Evolutionary conservation across 2,113 vertebrate genomes (phyloP).

Genomic region (Balaeniceps rex): DNA sequence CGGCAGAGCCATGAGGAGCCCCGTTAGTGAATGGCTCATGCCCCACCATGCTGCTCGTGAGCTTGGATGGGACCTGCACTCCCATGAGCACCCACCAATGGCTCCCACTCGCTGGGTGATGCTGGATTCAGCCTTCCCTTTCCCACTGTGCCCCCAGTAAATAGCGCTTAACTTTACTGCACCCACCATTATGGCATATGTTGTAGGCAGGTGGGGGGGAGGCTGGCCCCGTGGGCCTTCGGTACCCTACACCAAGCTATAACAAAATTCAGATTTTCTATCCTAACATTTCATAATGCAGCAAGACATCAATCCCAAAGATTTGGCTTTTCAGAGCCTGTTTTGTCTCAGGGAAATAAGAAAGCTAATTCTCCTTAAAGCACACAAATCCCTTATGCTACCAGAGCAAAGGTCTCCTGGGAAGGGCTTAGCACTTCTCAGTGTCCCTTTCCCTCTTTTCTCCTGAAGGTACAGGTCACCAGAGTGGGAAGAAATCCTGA

Average conservation of each 20-base stretch:
- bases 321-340: not conserved
- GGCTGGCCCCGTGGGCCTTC: not conserved
- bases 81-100: fast-evolving
- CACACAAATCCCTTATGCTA: not conserved
- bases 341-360: not conserved
- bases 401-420: not conserved
- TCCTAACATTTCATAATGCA: fast-evolving
- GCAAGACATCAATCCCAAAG: not conserved
- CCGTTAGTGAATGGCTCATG: fast-evolving
- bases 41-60: fast-evolving
- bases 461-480: not conserved
- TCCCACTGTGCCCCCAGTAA: not conserved
- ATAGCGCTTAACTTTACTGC: not conserved
- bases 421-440: not conserved
- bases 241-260: fast-evolving
- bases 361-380: not conserved
- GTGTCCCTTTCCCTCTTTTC: not conserved
- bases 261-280: not conserved
- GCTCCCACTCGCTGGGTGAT: fast-evolving
- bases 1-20: not conserved
- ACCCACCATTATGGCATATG: fast-evolving
- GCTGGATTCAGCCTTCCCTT: not conserved
- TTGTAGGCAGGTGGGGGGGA: not conserved
- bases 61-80: fast-evolving
- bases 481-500: not conserved